These are phyloP conservation scores for Sepioteuthis lessoniana DNA, from an alignment of 2,888 invertebrate species.

Conservation along the genomic window DNA sequence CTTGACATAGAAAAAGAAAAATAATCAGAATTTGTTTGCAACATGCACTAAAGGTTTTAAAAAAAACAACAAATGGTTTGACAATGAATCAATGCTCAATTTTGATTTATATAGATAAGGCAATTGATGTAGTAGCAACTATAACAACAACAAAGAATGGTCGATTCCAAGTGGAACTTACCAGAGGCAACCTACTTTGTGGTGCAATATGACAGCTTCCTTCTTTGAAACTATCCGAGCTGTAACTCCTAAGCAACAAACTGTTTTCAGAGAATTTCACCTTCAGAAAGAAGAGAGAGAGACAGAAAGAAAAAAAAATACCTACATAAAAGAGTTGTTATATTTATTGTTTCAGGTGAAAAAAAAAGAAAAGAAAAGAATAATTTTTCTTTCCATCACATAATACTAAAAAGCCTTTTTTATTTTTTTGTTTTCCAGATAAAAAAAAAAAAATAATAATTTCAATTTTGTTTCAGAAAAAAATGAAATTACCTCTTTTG, in stretches of 20 bases:
- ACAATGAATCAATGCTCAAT: background rate
- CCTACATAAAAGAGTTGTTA: too few species aligned
- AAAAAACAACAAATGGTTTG: background rate
- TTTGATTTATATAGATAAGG: background rate
- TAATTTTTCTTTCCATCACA: too few species aligned
- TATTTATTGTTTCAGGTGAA: too few species aligned
- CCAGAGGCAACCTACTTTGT: slow-evolving; percentile 41
- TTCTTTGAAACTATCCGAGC: slow-evolving; percentile 56
- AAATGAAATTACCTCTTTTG: too few species aligned
- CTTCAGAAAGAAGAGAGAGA: slow-evolving; percentile 41
- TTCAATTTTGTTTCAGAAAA: too few species aligned
- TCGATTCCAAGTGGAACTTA: background rate
- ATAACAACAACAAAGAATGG: background rate
- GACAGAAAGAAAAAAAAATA: background rate
- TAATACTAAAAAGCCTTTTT: too few species aligned
- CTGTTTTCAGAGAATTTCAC: slow-evolving; percentile 53
- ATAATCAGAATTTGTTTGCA: too few species aligned
- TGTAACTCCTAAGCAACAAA: slow-evolving; percentile 60
- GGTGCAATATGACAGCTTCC: slow-evolving; percentile 38
- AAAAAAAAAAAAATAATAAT: too few species aligned
- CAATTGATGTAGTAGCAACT: background rate
- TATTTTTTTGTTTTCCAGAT: too few species aligned
- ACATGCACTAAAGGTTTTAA: too few species aligned
- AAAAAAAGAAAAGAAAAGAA: too few species aligned
- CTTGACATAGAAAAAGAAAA: too few species aligned